Base-by-base conservation (phyloP, 2,797 vertebrate genomes). In the Serranus cabrilla region DNA sequence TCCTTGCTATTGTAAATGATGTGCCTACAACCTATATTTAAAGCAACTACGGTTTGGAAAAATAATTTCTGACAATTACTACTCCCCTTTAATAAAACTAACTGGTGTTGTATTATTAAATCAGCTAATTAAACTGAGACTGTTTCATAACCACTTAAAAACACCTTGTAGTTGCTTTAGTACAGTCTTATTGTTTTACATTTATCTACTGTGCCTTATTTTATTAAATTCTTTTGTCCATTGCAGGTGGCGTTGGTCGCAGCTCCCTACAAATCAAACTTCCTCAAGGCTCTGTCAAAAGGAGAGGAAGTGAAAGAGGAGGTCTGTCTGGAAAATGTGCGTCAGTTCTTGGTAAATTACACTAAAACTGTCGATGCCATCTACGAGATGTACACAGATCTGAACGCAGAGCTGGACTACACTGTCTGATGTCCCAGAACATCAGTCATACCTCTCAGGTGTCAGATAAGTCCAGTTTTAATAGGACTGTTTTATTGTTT, bases 361-460 rank as follows among this genome's bases (percentile, higher is more conserved):
- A 96, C 96, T 0, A 78, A 93, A 73, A 97, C 96, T 39, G 94
- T 99, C 3, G 97, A 99, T 1, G 95, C 96, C 46, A 97, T 99
- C 89, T 99, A 98, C 0, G 95, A 97, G 39, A 96, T 99, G 97
- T 99, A 97, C 92, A 92, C 90, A 0, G 90, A 90, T 85, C 95
- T 97, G 92, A 96, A 97, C 0, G 98, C 98, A 0, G 97, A 99
- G 91, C 95, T 99, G 89, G 95, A 95, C 92, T 99, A 98, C 92
- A 96, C 95, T 2, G 98, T 96, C 78, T 99, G 90, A 96, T 14
- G 52, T 20, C 20, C 21, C 1, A 0, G 45, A 40, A 69, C 45
- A 12, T 40, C 37, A 21, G 14, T 40, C 20, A 27, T 25, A n/a
- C 46, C 56, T 74, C 80, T 79, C 54, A 71, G 80, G 65, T 73